Evolutionary conservation across 2,797 vertebrate species (phyloP), one percentile per base, ranked within the genome.

Genomic region (Decapterus maruadsi): DNA sequence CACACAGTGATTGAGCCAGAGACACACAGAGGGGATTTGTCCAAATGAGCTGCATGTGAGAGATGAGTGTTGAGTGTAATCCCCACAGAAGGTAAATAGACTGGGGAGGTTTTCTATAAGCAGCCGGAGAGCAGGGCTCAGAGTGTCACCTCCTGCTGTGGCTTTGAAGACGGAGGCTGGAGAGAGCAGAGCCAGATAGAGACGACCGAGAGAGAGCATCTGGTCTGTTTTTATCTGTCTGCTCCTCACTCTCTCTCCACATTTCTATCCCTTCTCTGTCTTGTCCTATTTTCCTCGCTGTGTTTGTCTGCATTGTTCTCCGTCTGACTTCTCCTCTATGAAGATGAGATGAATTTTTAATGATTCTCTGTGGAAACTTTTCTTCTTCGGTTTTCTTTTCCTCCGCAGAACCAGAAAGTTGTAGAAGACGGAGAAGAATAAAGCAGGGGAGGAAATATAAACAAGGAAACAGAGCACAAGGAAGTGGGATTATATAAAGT

Each of bases 281-380:
- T 88, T 86, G 90, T 88, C 86, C 91, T 82, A 90, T 88, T 92
- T 90, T 90, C 75, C 56, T 77, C 73, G 51, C 62, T 48, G 59
- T 72, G 82, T 78, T 56, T 65, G 57, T 81, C 56, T 77, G 66
- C 55, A 87, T 87, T 92, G 86, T 89, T 91, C 79, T 85, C 65
- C 45, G 51, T 78, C 82, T 82, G 80, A 66, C 42, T 82, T 85
- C 34, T 69, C 56, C 77, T 67, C 79, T 81, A 58, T 75, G 84
- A 90, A 87, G 81, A 86, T 63, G 16, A 65, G 56, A 91, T 89
- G 79, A 92, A 92, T 93, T 68, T 87, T 92, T 92, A 89, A 93
- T 89, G 90, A 88, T 86, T 51, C 63, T 60, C 76, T 7, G 36
- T 74, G 71, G 65, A 90, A 91, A 89, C 75, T 89, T 90, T 90